Evolutionary conservation across 2,797 vertebrate genomes (phyloP).

Genomic region (Myotis pilosus): DNA sequence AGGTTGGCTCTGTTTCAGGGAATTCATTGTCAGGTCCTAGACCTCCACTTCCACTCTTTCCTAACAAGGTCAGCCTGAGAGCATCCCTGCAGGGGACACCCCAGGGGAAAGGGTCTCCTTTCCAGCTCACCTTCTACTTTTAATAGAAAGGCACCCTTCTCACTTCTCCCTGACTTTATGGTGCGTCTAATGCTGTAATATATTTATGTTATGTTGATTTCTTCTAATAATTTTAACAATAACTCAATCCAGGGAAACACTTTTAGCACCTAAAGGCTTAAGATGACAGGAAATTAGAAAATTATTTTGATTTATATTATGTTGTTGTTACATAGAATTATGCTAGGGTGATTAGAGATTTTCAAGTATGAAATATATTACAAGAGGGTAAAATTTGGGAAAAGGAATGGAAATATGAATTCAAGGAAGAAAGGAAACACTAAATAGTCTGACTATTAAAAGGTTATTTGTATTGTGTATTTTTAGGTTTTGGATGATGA

Average conservation of each 20-base stretch:
- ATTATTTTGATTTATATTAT: constrained; percentile 1
- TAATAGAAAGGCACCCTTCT: neutral
- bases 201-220: constrained; percentile 12
- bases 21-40: constrained; percentile 11
- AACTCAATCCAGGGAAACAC: neutral
- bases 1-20: neutral
- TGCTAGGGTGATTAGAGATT: neutral
- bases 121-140: neutral
- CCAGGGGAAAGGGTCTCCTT: neutral
- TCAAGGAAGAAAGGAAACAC: constrained; percentile 10
- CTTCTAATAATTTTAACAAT: constrained; percentile 19
- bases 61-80: constrained; percentile 5
- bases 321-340: constrained; percentile 19
- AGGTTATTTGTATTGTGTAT: neutral
- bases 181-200: neutral
- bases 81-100: neutral
- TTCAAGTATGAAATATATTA: constrained; percentile 33
- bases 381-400: neutral
- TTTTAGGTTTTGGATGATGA: neutral
- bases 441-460: neutral
- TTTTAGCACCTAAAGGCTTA: constrained; percentile 1
- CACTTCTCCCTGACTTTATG: neutral
- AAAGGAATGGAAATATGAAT: constrained; percentile 25
- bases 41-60: neutral
- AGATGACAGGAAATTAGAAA: constrained; percentile 13